Conservation (phyloP, 1,140 invertebrate species). For the Geopemphigus sp. region DNA sequence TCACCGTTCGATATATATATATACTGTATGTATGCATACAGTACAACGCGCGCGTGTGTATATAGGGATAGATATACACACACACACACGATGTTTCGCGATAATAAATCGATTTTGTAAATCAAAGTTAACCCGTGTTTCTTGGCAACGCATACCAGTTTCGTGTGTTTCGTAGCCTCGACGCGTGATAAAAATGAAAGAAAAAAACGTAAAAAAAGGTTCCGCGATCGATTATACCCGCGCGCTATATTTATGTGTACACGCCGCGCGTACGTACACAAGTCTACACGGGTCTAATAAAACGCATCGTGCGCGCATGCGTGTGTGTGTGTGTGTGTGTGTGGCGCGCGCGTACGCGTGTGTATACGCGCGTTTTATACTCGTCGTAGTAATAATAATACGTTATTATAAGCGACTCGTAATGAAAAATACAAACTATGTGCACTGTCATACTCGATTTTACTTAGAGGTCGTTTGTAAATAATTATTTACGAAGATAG, state of each 20-base stretch:
- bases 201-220: neutral
- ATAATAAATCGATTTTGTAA: slow-evolving; percentile 42
- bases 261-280: too few relatives aligned
- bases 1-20: neutral
- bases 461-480: too few relatives aligned
- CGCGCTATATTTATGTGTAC: neutral
- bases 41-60: too few relatives aligned
- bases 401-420: neutral
- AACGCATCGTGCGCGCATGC: neutral
- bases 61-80: too few relatives aligned
- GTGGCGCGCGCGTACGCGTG: too few relatives aligned
- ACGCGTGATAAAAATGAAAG: neutral
- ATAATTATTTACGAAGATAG: too few relatives aligned
- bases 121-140: slow-evolving; percentile 25
- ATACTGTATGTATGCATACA: too few relatives aligned
- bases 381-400: too few relatives aligned
- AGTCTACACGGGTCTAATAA: neutral
- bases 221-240: neutral
- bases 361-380: too few relatives aligned
- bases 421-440: neutral
- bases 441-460: neutral
- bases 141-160: slow-evolving; percentile 30
- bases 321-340: too few relatives aligned
- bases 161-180: neutral
- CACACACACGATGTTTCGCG: neutral